Percentiles rank a stretch among this genome's conserved stretches.
phyloP scores from a whole-genome alignment of 2,888 invertebrate genomes.

The Onchidella celtica region DNA sequence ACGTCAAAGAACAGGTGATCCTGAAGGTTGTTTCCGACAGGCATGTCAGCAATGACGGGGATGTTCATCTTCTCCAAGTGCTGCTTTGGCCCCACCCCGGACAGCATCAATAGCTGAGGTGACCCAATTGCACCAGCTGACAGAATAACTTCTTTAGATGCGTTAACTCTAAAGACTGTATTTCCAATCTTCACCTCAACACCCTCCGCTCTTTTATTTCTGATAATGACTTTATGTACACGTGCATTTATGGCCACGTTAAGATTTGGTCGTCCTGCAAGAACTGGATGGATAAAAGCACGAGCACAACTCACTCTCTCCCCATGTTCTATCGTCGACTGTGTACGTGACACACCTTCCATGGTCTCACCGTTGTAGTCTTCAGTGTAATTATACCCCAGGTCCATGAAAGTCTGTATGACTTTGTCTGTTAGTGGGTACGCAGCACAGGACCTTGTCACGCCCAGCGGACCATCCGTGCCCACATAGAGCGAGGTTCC shows the following conservation, averaged over 20 bases:
- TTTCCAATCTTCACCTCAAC: constrained; percentile 63
- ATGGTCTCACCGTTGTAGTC: constrained; percentile 23
- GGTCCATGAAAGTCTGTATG: neutral
- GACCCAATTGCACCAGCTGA: constrained; percentile 61
- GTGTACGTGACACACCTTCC: constrained; percentile 58
- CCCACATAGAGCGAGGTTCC: neutral
- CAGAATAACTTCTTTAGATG: constrained; percentile 71
- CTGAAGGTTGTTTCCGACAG: constrained; percentile 76
- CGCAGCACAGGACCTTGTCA: neutral
- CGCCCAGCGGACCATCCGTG: neutral
- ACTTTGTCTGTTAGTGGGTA: neutral
- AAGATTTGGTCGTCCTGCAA: constrained; percentile 64
- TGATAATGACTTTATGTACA: constrained; percentile 63
- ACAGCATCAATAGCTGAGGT: constrained; percentile 4
- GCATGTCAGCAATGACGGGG: constrained; percentile 70
- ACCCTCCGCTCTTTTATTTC: constrained; percentile 63
- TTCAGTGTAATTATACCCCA: constrained; percentile 11
- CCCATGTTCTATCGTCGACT: constrained; percentile 67
- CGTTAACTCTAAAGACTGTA: constrained; percentile 53
- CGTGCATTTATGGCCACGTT: constrained; percentile 63
- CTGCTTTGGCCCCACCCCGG: neutral
- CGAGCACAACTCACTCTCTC: constrained; percentile 71
- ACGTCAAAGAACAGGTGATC: constrained; percentile 62
- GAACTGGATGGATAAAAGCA: constrained; percentile 70
- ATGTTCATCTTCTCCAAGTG: constrained; percentile 60